Percentiles rank a stretch among this genome's conserved stretches.
These are phyloP conservation scores for Drosophila ogumai DNA, from an alignment of 1,140 invertebrate species.

Conservation along the genomic window DNA sequence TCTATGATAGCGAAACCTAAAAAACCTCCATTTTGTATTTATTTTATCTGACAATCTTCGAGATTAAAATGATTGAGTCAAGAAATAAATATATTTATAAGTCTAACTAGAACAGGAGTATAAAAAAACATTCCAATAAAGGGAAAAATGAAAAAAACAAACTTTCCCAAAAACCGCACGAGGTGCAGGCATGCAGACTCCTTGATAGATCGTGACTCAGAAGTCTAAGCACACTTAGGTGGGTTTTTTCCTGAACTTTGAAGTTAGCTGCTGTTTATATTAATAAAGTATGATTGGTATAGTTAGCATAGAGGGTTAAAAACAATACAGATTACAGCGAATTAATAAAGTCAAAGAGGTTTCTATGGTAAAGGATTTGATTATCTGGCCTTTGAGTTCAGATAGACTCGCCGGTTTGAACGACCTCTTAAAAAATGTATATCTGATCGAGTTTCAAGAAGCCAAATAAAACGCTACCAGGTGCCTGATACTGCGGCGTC, in stretches of 20 bases:
- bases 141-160: background rate
- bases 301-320: background rate
- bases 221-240: background rate
- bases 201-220: conserved; percentile 11
- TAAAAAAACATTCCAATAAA: background rate
- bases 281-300: conserved; percentile 2
- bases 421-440: conserved; percentile 13
- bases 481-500: conserved; percentile 9
- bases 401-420: background rate
- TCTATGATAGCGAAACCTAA: too few species aligned
- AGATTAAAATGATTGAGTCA: background rate
- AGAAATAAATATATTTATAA: background rate
- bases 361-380: background rate
- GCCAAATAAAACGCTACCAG: conserved; percentile 3
- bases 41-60: background rate
- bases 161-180: conserved; percentile 10
- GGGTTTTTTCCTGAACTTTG: conserved; percentile 25
- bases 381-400: conserved; percentile 1
- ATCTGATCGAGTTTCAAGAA: conserved; percentile 25
- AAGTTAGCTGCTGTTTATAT: background rate
- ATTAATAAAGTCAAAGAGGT: conserved; percentile 7
- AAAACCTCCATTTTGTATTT: background rate
- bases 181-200: conserved; percentile 3
- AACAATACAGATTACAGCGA: background rate
- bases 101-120: background rate